A percentile compares a stretch with the other conserved stretches of the same genome.
Evolutionary conservation across 2,888 invertebrate genomes (phyloP).

Genomic region (Holacanthella duospinosa): DNA sequence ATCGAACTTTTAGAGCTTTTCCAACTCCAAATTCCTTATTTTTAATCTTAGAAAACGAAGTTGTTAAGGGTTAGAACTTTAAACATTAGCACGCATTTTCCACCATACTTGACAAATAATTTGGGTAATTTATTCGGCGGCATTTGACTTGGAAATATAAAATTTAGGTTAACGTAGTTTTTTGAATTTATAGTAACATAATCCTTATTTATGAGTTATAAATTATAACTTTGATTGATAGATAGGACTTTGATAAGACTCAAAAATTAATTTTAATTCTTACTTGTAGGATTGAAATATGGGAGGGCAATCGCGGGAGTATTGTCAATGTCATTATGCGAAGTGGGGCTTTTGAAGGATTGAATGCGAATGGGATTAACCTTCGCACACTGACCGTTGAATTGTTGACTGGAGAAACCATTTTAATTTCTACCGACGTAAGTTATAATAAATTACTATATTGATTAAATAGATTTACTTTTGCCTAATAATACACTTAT

Average conservation of each 20-base stretch:
- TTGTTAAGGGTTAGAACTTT: too few species aligned
- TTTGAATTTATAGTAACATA: neutral
- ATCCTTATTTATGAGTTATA: too few species aligned
- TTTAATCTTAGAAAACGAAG: too few species aligned
- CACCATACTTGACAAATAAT: too few species aligned
- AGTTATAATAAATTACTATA: neutral
- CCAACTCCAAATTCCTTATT: too few species aligned
- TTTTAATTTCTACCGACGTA: conserved; percentile 36
- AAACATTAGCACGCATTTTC: too few species aligned
- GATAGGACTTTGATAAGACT: too few species aligned
- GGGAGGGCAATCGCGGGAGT: conserved; percentile 32
- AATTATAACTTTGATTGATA: too few species aligned
- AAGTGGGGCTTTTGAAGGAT: conserved; percentile 37
- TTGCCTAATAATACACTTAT: too few species aligned
- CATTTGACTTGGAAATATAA: neutral
- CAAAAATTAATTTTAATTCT: conserved; percentile 3
- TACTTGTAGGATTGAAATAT: conserved; percentile 33
- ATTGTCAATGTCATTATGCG: conserved; percentile 35
- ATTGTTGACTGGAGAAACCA: conserved; percentile 37
- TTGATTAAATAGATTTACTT: neutral
- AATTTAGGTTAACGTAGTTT: too few species aligned
- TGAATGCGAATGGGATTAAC: conserved; percentile 36
- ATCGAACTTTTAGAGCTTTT: too few species aligned
- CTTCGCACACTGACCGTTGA: conserved; percentile 36
- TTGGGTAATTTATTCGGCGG: too few species aligned